phyloP scores from a whole-genome alignment of 2,113 vertebrate genomes.

The Megaceryle torquata region DNA sequence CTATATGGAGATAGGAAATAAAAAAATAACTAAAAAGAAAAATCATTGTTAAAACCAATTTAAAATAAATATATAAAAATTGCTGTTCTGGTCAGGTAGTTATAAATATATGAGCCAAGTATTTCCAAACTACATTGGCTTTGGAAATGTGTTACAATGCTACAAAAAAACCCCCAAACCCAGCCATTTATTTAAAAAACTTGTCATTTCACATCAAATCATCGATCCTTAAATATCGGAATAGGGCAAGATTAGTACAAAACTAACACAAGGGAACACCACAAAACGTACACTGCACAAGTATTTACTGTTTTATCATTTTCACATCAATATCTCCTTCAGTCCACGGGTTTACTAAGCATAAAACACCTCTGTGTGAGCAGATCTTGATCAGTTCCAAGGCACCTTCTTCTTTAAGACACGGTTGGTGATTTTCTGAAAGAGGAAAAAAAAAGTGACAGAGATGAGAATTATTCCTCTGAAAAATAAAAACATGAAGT shows the following conservation, averaged over 20 bases:
- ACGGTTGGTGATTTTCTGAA: slow-evolving; percentile 77
- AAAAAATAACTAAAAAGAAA: neutral
- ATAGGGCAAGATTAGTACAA: neutral
- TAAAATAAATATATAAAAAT: slow-evolving; percentile 32
- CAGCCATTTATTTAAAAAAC: neutral
- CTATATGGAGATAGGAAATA: neutral
- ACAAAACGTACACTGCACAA: neutral
- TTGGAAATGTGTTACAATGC: neutral
- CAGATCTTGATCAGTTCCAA: slow-evolving; percentile 64
- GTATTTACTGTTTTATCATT: neutral
- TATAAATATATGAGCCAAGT: neutral
- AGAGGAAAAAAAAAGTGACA: neutral
- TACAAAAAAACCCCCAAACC: neutral
- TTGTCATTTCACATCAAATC: neutral
- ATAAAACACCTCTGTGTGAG: no score
- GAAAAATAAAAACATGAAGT: fast-evolving
- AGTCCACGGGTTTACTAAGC: neutral
- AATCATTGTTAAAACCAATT: neutral
- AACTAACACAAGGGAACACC: neutral
- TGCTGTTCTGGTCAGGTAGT: neutral
- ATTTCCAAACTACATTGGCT: neutral
- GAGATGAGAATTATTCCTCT: neutral
- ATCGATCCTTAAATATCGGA: neutral
- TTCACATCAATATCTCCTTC: neutral
- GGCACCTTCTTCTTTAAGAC: slow-evolving; percentile 77